phyloP scores from a whole-genome alignment of 2,888 invertebrate species.

The Spicauda simplicius region DNA sequence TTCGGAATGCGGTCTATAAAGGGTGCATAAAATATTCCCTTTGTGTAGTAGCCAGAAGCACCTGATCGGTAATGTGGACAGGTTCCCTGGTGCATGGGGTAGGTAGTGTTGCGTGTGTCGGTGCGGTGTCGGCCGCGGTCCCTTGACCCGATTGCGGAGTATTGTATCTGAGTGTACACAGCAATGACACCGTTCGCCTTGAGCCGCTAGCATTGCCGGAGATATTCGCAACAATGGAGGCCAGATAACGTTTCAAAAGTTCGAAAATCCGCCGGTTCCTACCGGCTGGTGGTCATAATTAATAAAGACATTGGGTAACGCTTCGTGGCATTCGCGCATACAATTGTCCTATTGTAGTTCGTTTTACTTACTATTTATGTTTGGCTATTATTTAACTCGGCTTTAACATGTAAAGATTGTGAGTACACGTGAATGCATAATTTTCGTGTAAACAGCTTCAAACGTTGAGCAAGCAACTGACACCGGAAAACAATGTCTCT shows the following conservation, averaged over 20 bases:
- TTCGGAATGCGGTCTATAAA: conserved; percentile 64
- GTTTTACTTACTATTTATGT: conserved; percentile 36
- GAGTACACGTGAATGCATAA: neutral
- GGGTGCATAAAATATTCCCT: conserved; percentile 69
- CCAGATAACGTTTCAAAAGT: conserved; percentile 84
- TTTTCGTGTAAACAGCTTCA: conserved; percentile 7
- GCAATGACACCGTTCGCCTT: conserved; percentile 84
- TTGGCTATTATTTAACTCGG: neutral
- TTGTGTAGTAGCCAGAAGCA: conserved; percentile 56
- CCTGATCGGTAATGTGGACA: conserved; percentile 71
- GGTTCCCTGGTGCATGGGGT: conserved; percentile 58
- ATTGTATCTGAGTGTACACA: conserved; percentile 66
- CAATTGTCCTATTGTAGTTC: conserved; percentile 52
- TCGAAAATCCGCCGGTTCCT: conserved; percentile 80
- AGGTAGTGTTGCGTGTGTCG: conserved; percentile 43
- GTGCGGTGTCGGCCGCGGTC: conserved; percentile 50
- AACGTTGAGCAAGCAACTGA: conserved; percentile 39
- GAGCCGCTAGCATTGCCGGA: conserved; percentile 83
- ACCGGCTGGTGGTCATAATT: conserved; percentile 69
- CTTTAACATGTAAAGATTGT: neutral
- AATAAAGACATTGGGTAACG: conserved; percentile 69
- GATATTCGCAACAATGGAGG: conserved; percentile 85
- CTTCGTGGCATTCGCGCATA: conserved; percentile 47
- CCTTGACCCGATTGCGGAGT: conserved; percentile 82
- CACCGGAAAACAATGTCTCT: conserved; percentile 34